These are phyloP conservation scores for Odontocerum albicorne DNA, from an alignment of 2,888 invertebrate genomes.

Conservation along the genomic window DNA sequence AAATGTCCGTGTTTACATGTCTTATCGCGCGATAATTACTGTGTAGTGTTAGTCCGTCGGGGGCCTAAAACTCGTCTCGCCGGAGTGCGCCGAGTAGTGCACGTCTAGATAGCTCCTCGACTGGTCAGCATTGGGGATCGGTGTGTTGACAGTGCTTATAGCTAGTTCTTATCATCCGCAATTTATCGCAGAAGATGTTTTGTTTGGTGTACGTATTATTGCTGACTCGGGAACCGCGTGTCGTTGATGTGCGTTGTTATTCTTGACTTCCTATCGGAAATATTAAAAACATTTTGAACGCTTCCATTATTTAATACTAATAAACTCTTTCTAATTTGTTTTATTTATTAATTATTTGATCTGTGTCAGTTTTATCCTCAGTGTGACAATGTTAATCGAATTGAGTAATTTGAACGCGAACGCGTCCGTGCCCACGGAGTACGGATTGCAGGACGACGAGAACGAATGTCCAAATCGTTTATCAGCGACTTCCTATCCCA, in stretches of 20 bases:
- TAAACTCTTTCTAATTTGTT: too few species aligned
- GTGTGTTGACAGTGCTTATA: too few species aligned
- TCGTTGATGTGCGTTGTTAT: too few species aligned
- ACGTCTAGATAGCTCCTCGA: conserved; percentile 17
- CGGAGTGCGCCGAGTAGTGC: conserved; percentile 16
- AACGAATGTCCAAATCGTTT: conserved; percentile 37
- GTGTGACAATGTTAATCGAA: conserved; percentile 29
- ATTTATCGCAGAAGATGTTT: too few species aligned
- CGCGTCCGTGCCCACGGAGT: neutral
- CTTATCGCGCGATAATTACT: conserved; percentile 25
- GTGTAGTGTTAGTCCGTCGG: conserved; percentile 11
- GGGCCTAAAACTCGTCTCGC: conserved; percentile 6
- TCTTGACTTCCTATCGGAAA: too few species aligned
- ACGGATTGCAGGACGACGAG: conserved; percentile 32
- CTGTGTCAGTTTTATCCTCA: too few species aligned
- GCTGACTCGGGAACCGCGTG: too few species aligned
- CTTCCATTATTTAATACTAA: too few species aligned
- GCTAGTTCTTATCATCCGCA: too few species aligned
- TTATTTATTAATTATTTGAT: too few species aligned
- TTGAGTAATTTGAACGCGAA: conserved; percentile 16
- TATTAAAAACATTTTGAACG: too few species aligned
- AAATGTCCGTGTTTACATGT: conserved; percentile 25
- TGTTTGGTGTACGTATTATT: too few species aligned
- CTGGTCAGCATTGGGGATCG: conserved; percentile 5
- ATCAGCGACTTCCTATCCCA: conserved; percentile 25